phyloP scores from a whole-genome alignment of 2,797 vertebrate species.

The Xyrichtys novacula region DNA sequence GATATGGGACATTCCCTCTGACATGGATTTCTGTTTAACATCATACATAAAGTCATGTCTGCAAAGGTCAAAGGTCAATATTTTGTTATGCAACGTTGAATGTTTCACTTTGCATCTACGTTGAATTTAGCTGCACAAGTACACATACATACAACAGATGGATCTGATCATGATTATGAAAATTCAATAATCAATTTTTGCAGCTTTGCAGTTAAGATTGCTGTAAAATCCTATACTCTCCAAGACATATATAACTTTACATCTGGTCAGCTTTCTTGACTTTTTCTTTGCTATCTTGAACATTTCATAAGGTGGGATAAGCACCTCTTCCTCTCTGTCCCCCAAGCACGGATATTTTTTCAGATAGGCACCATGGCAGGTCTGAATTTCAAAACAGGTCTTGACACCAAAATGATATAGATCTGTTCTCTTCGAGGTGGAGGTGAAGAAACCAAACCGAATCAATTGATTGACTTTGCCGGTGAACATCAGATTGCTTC shows the following conservation, averaged over 20 bases:
- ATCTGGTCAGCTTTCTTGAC: fast-evolving
- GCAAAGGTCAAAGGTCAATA: neutral
- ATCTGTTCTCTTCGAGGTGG: fast-evolving
- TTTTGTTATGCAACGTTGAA: neutral
- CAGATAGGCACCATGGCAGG: constrained; percentile 34
- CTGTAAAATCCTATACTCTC: neutral
- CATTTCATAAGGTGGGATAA: constrained; percentile 44
- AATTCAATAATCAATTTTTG: too few species aligned
- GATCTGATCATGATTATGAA: neutral
- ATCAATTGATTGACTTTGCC: neutral
- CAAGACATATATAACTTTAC: neutral
- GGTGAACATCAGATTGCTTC: fast-evolving
- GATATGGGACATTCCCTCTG: too few species aligned
- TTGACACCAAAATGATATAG: neutral
- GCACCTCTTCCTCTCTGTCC: constrained; percentile 15
- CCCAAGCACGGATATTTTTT: fast-evolving
- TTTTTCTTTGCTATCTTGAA: neutral
- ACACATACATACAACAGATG: neutral
- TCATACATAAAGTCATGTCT: too few species aligned
- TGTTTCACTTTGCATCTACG: too few species aligned
- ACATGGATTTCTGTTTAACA: too few species aligned
- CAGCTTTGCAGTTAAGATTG: constrained; percentile 13
- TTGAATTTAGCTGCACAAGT: neutral
- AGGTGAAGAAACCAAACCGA: constrained; percentile 46
- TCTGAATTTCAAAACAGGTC: constrained; percentile 41